Percentiles rank a stretch among this genome's conserved stretches.
Evolutionary conservation across 1,140 invertebrate species (phyloP).

Genomic region (Asbolus verrucosus): DNA sequence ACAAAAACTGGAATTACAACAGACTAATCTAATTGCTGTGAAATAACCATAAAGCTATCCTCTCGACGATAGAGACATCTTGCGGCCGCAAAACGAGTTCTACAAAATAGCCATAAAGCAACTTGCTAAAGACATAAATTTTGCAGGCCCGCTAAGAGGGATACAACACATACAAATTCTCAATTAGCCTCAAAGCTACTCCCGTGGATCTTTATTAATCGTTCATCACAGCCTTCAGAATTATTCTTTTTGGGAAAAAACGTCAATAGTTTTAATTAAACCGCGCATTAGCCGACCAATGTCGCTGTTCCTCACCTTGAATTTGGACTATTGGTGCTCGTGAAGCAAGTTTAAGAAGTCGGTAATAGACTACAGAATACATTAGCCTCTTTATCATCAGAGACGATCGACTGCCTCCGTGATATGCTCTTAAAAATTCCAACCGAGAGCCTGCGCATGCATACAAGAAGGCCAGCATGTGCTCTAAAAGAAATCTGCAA

Average conservation of each 20-base stretch:
- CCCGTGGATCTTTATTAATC: slow-evolving; percentile 49
- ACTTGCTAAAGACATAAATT: slow-evolving; percentile 61
- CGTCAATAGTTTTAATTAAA: slow-evolving; percentile 1
- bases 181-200: slow-evolving; percentile 54
- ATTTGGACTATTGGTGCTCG: not conserved
- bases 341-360: no score
- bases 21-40: slow-evolving; percentile 63
- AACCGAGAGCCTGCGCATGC: slow-evolving; percentile 3
- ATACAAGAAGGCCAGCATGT: slow-evolving; percentile 40
- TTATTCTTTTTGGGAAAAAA: no score
- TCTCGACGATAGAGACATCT: slow-evolving; percentile 64
- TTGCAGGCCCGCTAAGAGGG: slow-evolving; percentile 54
- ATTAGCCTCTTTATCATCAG: slow-evolving; percentile 33
- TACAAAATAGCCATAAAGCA: slow-evolving; percentile 62
- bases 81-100: slow-evolving; percentile 61
- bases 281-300: no score
- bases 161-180: slow-evolving; percentile 63
- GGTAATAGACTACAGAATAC: no score
- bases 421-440: slow-evolving; percentile 31
- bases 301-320: not conserved
- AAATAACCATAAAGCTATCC: slow-evolving; percentile 63
- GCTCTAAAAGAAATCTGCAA: slow-evolving; percentile 27
- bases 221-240: slow-evolving; percentile 1
- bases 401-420: slow-evolving; percentile 20
- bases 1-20: slow-evolving; percentile 62